Evolutionary conservation across 2,888 invertebrate species (phyloP), one percentile per base, ranked within the genome.

Genomic region (Ornithoptera priamus): DNA sequence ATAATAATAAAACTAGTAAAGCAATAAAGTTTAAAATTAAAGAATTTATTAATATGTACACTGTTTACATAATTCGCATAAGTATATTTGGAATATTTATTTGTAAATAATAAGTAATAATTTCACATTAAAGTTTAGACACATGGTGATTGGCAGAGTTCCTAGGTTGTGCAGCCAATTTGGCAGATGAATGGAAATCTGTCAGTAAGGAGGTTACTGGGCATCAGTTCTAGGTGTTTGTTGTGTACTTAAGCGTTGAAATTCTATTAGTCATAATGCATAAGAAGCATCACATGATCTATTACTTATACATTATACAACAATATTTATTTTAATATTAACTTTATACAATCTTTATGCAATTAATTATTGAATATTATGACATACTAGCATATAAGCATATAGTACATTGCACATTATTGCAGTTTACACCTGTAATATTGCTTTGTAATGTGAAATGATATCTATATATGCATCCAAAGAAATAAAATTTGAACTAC

Each of bases 61-160:
- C 12, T 15, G 4, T 12, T 2, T 15, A 15, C 15, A 46, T 46
- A 46, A 46, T 46, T 46, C 1, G 10, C 3, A 46, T 15, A 15
- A 15, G 15, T 46, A 46, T 46, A 46, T 74, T 75, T 18, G n/a
- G 18, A 1, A 6, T 53, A n/a, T 5, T 53, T 53, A n/a, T 46
- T 15, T 15, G 46, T 53, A 53, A 18, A 50, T 50, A 18, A 50
- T 17, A 50, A 53, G 5, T 18, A 53, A 53, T 53, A 10, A 53
- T 53, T n/a, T n/a, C 53, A n/a, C 53, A n/a, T n/a, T 18, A n/a
- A 53, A 53, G 18, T 53, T 53, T 53, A 53, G 53, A 53, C 53
- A n/a, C 2, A 53, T 53, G 10, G 57, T 58, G 57, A 58, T 58
- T 58, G 57, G 57, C 57, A 58, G 22, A 22, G 20, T 22, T 58